These are phyloP conservation scores for Sussaba pulchella DNA, from an alignment of 2,888 invertebrate genomes.

Conservation along the genomic window DNA sequence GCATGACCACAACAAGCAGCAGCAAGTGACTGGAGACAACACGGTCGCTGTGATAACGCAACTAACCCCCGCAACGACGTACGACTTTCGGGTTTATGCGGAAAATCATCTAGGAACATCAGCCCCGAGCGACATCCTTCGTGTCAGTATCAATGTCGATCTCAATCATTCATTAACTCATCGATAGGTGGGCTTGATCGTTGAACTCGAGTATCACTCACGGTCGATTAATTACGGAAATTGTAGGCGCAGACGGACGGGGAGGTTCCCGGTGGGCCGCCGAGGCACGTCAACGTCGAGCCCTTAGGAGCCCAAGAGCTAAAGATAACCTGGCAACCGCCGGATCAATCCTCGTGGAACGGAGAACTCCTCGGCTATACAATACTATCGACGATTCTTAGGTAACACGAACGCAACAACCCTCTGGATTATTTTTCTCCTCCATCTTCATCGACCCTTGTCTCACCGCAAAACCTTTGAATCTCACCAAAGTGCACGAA, in stretches of 20 bases:
- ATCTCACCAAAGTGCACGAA: no score
- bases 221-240: constrained; percentile 66
- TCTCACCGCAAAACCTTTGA: neutral
- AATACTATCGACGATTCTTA: constrained; percentile 84
- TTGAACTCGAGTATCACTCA: constrained; percentile 34
- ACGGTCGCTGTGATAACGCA: constrained; percentile 85
- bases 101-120: constrained; percentile 88
- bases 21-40: constrained; percentile 86
- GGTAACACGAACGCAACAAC: constrained; percentile 73
- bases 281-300: constrained; percentile 88
- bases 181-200: constrained; percentile 31
- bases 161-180: constrained; percentile 38
- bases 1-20: constrained; percentile 87
- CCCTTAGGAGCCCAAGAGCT: constrained; percentile 90
- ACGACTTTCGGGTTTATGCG: constrained; percentile 87
- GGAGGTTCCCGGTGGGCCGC: constrained; percentile 90
- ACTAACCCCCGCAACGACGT: constrained; percentile 87
- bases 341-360: constrained; percentile 90
- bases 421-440: neutral
- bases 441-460: constrained; percentile 16
- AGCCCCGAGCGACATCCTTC: constrained; percentile 86
- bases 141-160: constrained; percentile 82
- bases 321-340: constrained; percentile 91
- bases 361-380: constrained; percentile 91
- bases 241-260: constrained; percentile 85